Evolutionary conservation across 2,888 invertebrate genomes (phyloP).

Genomic region (Phortica okadai): DNA sequence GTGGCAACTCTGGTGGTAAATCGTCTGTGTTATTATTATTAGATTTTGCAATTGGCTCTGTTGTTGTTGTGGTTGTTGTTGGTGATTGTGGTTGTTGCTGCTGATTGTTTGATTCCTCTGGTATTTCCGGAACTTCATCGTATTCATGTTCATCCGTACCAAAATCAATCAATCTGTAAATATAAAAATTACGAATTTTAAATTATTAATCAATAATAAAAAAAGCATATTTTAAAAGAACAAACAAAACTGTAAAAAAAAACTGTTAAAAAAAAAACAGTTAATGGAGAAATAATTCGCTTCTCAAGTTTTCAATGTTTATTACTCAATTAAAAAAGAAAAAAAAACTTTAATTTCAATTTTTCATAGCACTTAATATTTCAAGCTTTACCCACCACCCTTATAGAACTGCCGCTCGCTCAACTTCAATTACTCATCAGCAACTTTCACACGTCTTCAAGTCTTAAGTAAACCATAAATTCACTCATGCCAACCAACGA

Average conservation of each 20-base stretch:
- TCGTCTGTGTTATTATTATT: conserved; percentile 49
- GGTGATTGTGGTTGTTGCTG: conserved; percentile 47
- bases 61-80: conserved; percentile 44
- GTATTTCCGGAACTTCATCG: conserved; percentile 73
- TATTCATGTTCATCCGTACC: conserved; percentile 73
- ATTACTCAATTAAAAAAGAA: neutral
- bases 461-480: too few relatives aligned
- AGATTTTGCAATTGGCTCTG: conserved; percentile 38
- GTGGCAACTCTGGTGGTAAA: conserved; percentile 67
- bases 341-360: too few relatives aligned
- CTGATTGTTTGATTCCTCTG: conserved; percentile 68
- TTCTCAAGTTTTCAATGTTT: neutral
- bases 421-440: too few relatives aligned
- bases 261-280: neutral
- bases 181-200: conserved; percentile 20
- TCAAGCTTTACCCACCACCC: too few relatives aligned
- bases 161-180: conserved; percentile 72
- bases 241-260: neutral
- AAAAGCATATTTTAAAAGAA: neutral
- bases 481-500: too few relatives aligned
- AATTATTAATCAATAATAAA: neutral
- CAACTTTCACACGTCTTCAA: too few relatives aligned
- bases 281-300: too few relatives aligned
- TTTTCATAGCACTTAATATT: too few relatives aligned
- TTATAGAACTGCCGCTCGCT: too few relatives aligned